Evolutionary conservation across 2,888 invertebrate genomes (phyloP), one percentile per base, ranked within the genome.

Genomic region (Stramonita haemastoma): DNA sequence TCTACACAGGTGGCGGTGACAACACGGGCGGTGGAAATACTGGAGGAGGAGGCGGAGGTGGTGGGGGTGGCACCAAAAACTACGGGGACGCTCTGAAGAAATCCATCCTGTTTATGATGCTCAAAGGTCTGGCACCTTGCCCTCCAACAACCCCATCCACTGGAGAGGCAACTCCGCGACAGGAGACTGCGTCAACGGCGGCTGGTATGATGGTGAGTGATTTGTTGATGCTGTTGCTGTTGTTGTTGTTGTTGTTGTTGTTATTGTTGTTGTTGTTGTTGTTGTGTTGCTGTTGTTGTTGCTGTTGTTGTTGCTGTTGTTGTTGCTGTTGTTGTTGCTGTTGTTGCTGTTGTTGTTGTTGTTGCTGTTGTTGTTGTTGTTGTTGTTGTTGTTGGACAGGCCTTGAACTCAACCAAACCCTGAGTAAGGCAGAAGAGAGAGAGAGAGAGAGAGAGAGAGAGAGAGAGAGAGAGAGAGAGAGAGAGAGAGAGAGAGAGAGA

Each of bases 81-180:
- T 95, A 95, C 88, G 93, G 87, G 0, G 92, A 94, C 32, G 94
- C 93, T 0, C 91, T 95, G 70, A 89, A 89, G 17, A 92, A 94
- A 88, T 95, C 95, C 34, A 93, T 95, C 77, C 91, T 95, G 46
- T 95, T 95, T 95, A 93, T 85, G 95, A 94, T 88, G 95, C 95
- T 19, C 95, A 95, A 91, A 86, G 95, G 32, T 94, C 95, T 2
- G 95, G 95, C 15, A 91, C 92, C 85, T 93, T 95, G 46, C 95
- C 95, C 0, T 91, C 91, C 34, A 92, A 93, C 89, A 95, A 95
- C 91, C 94, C 94, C 17, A 93, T 95, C 29, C 88, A 91, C 6
- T 95, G 95, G 95, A 90, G 95, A 87, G 90, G 90, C 46, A 87
- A 90, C 85, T 90, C 90, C 32, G 89, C 87, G 29, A 56, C 88